Evolutionary conservation across 1,140 invertebrate species (phyloP), one percentile per base, ranked within the genome.

Genomic region (Lepidurus apus): DNA sequence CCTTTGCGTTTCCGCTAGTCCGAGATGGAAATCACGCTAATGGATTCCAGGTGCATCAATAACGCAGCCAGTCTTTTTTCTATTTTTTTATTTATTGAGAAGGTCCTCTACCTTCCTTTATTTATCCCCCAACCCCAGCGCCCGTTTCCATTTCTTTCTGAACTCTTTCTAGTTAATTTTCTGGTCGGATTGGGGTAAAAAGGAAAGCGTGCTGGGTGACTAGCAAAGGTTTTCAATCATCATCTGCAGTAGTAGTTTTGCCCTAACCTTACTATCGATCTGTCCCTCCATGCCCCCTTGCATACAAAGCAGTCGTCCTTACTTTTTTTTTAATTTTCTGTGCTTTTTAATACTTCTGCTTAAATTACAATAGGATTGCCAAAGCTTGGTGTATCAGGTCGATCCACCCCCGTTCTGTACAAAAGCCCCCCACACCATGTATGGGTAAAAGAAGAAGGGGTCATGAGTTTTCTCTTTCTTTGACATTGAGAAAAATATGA

Each of bases 241-340:
- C 53, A 65, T 65, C 53, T 65, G 53, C 21, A 65, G 53, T 65
- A 65, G 53, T 65, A 65, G 53, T 65, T 65, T 65, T 65, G 53
- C 53, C 53, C 53, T 65, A n/a, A 65, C 53, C 53, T 65, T 65
- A 65, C 21, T 65, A 65, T 65, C 53, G 53, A 65, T 65, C 53
- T 9, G 8, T n/a, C 6, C 53, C 10, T 21, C 53, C 7, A n/a
- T n/a, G 17, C 53, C 13, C 45, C 53, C 13, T n/a, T 65, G 53
- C 53, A 17, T 65, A 65, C 53, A 11, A 21, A 65, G 13, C 53
- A 65, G 53, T 17, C 53, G 10, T 9, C 17, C 13, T 65, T 21
- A 21, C 5, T 21, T 21, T 26, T 26, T 11, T 47, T 9, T 47
- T 3, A 47, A 1, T 47, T 47, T 47, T 47, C 45, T 47, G 1